Evolutionary conservation across 2,888 invertebrate genomes (phyloP).

Genomic region (Aphidius colemani): DNA sequence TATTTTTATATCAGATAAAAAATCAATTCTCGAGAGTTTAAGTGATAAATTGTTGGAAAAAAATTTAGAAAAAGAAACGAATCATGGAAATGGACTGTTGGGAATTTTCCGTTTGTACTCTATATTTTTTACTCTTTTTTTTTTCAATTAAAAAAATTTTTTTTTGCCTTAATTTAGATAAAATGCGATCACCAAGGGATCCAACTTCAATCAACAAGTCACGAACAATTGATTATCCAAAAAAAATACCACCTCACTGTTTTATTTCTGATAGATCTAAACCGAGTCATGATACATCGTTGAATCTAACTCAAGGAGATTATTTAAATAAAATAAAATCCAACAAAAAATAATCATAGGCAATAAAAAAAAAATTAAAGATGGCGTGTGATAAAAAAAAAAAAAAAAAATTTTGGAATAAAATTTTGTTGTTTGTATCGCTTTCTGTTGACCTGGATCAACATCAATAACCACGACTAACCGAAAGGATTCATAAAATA

Average conservation of each 20-base stretch:
- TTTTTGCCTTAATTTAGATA: conserved; percentile 18
- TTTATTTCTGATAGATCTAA: conserved; percentile 19
- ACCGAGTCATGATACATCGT: not conserved
- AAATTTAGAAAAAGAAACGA: no score
- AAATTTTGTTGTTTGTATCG: no score
- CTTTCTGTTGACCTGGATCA: no score
- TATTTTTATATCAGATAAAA: no score
- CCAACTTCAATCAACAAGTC: conserved; percentile 4
- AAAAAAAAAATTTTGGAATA: no score
- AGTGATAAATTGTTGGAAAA: no score
- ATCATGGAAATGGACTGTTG: not conserved
- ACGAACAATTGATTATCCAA: not conserved
- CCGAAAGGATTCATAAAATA: no score
- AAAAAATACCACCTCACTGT: conserved; percentile 5
- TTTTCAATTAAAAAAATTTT: not conserved
- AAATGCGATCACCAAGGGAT: conserved; percentile 28
- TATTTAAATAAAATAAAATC: conserved; percentile 62
- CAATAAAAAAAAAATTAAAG: no score
- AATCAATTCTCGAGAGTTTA: no score
- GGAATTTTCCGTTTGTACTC: not conserved
- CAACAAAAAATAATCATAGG: conserved; percentile 34
- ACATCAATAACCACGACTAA: no score
- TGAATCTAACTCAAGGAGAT: conserved; percentile 63
- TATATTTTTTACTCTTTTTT: not conserved
- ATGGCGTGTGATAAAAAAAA: no score